Evolutionary conservation across 2,888 invertebrate species (phyloP).

Genomic region (Chouioia cunea): DNA sequence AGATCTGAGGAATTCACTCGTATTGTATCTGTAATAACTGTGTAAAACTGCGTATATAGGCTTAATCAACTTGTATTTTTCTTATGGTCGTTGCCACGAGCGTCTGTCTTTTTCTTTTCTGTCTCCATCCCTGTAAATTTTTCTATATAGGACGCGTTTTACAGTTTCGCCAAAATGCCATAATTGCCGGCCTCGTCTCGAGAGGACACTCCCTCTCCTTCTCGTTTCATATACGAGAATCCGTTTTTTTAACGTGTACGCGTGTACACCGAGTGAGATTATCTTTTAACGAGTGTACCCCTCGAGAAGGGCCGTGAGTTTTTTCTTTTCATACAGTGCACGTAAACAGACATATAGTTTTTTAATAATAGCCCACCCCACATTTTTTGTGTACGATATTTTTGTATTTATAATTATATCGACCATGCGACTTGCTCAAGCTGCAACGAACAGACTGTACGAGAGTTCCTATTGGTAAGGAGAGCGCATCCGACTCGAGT

Average conservation of each 20-base stretch:
- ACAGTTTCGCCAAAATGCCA: slow-evolving; percentile 47
- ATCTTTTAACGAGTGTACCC: neutral
- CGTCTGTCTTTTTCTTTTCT: neutral
- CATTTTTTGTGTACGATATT: slow-evolving; percentile 51
- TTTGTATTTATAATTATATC: slow-evolving; percentile 51
- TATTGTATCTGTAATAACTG: slow-evolving; percentile 36
- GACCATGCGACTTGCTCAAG: slow-evolving; percentile 56
- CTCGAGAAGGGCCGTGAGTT: neutral
- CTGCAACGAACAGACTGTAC: slow-evolving; percentile 67
- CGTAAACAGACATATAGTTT: slow-evolving; percentile 18
- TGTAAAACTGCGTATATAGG: slow-evolving; percentile 25
- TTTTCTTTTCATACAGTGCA: neutral
- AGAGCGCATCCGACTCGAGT: slow-evolving; percentile 43
- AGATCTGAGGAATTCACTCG: slow-evolving; percentile 34
- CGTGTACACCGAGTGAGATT: too few species aligned
- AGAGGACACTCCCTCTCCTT: neutral
- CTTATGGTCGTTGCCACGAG: neutral
- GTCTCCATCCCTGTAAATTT: slow-evolving; percentile 14
- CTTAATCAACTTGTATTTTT: slow-evolving; percentile 30
- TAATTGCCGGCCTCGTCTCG: slow-evolving; percentile 18
- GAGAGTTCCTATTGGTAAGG: slow-evolving; percentile 65
- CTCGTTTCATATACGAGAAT: neutral
- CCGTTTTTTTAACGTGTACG: neutral
- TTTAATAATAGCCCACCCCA: slow-evolving; percentile 8
- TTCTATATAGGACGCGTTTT: slow-evolving; percentile 43